Base-by-base conservation (phyloP, 2,888 invertebrate species). In the Idaea aversata region DNA sequence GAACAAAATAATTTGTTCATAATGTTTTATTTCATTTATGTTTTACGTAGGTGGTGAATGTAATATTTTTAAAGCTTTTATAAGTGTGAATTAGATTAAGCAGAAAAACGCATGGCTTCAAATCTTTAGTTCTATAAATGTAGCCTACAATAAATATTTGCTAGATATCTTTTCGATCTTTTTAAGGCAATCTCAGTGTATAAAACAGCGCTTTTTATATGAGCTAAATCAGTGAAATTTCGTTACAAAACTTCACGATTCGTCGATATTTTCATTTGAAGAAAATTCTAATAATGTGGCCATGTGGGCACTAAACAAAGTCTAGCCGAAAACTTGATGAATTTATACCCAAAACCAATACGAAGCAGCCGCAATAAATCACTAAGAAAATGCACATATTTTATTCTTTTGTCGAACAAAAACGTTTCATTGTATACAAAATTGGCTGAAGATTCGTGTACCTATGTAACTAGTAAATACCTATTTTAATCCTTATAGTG, bases 381-480 rank as follows among this genome's bases (percentile, higher is more conserved):
- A 66, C n/a, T 58, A 5, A 58, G 25, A 59, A 60, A 66, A 66
- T 64, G 64, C 66, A 66, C 66, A 66, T 64, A 66, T 66, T 66
- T 66, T 66, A 66, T 64, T 66, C 66, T 66, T 66, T 66, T 66
- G 66, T 66, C 38, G 62, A 47, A 35, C 63, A 35, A 61, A 47
- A 61, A 58, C 58, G 15, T 34, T 57, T 66, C 63, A 61, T 66
- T 63, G 63, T 62, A 38, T 63, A n/a, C 61, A 59, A 59, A 63
- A 58, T 63, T 62, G 63, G 61, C 63, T 34, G 59, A 47, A 47
- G 47, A 47, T 4, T 47, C 10, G 47, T 47, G 10, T 47, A 47
- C 3, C 10, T 47, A 47, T 10, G 47, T 47, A 47, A 10, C 7
- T 47, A 6, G 47, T 47, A 47, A 7, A 47, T 47, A 7, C 7